Conservation (phyloP, 1,140 invertebrate species). For the Campoletis sonorensis region DNA sequence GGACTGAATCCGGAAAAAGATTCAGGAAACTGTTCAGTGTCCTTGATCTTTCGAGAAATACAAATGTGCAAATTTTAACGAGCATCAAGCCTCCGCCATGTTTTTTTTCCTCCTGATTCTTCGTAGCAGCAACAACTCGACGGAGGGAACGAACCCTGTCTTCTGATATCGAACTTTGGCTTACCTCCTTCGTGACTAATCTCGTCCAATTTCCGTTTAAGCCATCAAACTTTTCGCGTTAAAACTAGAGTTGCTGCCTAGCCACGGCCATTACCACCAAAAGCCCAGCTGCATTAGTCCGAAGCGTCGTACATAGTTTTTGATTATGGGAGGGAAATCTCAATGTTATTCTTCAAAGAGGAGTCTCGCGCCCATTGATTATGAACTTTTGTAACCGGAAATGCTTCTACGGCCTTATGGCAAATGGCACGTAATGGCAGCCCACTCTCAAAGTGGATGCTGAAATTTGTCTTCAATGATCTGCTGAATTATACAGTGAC, state of each 20-base stretch:
- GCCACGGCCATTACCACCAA: not conserved
- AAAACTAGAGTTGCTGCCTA: constrained; percentile 47
- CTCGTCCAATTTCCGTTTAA: constrained; percentile 58
- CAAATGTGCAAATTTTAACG: no score
- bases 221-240: constrained; percentile 62
- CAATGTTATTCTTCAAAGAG: not conserved
- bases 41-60: no score
- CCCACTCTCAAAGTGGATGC: no score
- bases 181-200: constrained; percentile 59
- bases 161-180: constrained; percentile 50
- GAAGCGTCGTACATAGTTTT: not conserved
- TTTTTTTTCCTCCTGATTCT: constrained; percentile 11
- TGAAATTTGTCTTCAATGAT: no score
- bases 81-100: not conserved
- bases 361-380: constrained; percentile 15
- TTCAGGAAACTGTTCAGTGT: no score
- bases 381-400: constrained; percentile 30
- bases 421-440: no score
- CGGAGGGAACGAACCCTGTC: constrained; percentile 21
- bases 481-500: no score
- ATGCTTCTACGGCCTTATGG: not conserved
- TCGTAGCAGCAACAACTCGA: not conserved
- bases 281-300: constrained; percentile 19
- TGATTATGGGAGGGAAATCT: constrained; percentile 25
- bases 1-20: no score